Conservation (phyloP, 23 tunicate genomes). For the Styela clava region DNA sequence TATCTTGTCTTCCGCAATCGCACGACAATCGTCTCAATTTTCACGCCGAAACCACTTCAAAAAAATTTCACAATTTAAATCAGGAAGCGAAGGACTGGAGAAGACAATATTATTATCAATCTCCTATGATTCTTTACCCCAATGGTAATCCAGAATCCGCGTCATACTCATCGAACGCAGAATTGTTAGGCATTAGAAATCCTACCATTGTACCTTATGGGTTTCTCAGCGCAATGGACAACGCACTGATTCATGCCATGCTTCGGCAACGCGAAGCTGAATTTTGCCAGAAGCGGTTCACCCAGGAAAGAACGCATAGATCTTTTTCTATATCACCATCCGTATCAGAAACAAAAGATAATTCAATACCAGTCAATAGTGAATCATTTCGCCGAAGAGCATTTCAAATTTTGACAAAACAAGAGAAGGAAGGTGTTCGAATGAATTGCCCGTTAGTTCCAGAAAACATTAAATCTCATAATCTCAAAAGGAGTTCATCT, state of each 20-base stretch:
- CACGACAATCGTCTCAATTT: too few species aligned
- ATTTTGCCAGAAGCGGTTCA: not conserved
- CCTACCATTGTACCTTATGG: not conserved
- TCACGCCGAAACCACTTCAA: too few species aligned
- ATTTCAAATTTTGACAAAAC: slow-evolving; percentile 9
- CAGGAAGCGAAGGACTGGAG: too few species aligned
- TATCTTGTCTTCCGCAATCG: too few species aligned
- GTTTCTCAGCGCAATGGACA: not conserved
- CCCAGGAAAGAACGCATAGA: not conserved
- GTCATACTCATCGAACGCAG: not conserved
- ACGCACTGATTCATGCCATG: not conserved
- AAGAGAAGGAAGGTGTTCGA: not conserved
- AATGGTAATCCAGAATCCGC: not conserved
- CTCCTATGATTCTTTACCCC: not conserved
- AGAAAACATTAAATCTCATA: not conserved
- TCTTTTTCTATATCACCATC: not conserved
- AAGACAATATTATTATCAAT: not conserved
- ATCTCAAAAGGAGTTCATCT: not conserved
- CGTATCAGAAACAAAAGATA: not conserved
- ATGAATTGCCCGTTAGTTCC: not conserved
- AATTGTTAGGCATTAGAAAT: not conserved
- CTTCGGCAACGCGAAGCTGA: not conserved
- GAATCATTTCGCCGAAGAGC: slow-evolving; percentile 10
- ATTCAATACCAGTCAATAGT: not conserved
- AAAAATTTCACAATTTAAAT: too few species aligned